Evolutionary conservation across 1,140 invertebrate genomes (phyloP), one percentile per base, ranked within the genome.

Genomic region (Bombus superbus): DNA sequence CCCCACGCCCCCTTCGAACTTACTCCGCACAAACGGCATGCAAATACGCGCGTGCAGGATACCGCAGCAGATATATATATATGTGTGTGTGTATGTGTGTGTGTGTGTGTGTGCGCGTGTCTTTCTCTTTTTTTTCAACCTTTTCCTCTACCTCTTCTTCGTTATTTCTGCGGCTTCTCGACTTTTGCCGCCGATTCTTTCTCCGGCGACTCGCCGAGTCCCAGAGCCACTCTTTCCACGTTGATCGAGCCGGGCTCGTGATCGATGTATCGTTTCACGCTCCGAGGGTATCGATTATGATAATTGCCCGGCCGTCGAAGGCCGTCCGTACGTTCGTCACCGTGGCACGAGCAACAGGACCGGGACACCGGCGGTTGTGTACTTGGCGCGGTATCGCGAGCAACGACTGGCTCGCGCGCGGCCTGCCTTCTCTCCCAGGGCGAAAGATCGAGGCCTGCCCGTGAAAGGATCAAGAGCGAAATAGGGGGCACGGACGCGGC

Each of bases 1-100:
- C 94, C 94, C 93, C 94, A 95, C 94, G 94, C 94, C 95, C 94
- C 95, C 93, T 94, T 93, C 85, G 85, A 86, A 93, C 88, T 91
- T 89, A 90, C 91, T 91, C 91, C 84, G 86, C 91, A 91, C 91
- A 93, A 92, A 93, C 92, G 88, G 91, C 93, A 94, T 94, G 93
- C 94, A 94, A 94, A 94, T 94, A 94, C 91, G 76, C 91, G 88
- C 83, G 92, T 92, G 92, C 89, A 91, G 85, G 85, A 88, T 88
- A 89, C 80, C 88, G 74, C 83, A 83, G 83, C 77, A 86, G 79
- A 47, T 71, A 64, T 79, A 72, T 74, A 18, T 53, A 0, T 53
- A 22, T 47, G 6, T 47, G 1, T 18, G 0, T 22, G 0, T 47
- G 1, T 18, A 0, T 22, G 0, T 22, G 0, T 22, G 47, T 22